Evolutionary conservation across 2,797 vertebrate species (phyloP).

Genomic region (Microtus californicus): DNA sequence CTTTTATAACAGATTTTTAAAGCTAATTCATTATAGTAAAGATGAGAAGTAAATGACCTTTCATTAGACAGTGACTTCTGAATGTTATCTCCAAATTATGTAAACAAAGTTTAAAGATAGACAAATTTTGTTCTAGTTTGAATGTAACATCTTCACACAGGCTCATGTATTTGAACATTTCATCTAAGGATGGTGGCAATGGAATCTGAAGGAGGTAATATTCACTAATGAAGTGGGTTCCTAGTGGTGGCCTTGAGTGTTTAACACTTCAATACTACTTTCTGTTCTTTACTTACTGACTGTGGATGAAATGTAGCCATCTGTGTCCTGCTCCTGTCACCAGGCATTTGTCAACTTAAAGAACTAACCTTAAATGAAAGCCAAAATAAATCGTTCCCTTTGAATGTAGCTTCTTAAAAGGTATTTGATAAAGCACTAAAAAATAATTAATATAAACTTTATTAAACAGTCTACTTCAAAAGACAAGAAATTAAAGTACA

Average conservation of each 20-base stretch:
- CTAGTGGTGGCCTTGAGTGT: too few relatives aligned
- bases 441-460: neutral
- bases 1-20: neutral
- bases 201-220: neutral
- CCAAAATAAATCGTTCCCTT: neutral
- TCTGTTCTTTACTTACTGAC: neutral
- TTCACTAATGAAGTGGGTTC: neutral
- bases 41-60: neutral
- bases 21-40: neutral
- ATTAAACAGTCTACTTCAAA: neutral
- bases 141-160: neutral
- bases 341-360: neutral
- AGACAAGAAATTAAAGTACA: neutral
- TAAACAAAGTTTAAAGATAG: neutral
- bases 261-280: neutral
- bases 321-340: neutral
- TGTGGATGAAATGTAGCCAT: neutral
- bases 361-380: neutral
- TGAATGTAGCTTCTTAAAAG: neutral
- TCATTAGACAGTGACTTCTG: neutral
- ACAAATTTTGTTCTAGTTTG: neutral
- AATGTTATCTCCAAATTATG: neutral
- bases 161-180: neutral
- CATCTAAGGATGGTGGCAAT: neutral
- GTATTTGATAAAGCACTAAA: neutral